These are phyloP conservation scores for Epinotia demarniana DNA, from an alignment of 2,888 invertebrate species.

Conservation along the genomic window DNA sequence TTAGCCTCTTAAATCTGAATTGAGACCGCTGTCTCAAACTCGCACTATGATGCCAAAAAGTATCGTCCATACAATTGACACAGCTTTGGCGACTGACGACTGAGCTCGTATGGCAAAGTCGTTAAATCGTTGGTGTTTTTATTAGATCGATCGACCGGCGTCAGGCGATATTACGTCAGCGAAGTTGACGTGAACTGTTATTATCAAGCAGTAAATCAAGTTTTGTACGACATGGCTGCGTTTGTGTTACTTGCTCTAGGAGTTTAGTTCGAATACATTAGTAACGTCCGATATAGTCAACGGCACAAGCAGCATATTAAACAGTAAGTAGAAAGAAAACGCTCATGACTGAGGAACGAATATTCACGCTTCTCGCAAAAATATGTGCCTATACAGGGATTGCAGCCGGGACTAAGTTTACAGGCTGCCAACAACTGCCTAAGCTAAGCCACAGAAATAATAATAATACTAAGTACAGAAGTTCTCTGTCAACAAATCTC, in stretches of 20 bases:
- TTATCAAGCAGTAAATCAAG: slow-evolving; percentile 32
- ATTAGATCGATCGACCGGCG: background rate
- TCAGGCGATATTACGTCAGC: slow-evolving; percentile 37
- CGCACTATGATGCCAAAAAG: background rate
- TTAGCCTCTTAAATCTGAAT: slow-evolving; percentile 1
- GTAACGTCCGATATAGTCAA: background rate
- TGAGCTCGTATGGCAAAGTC: slow-evolving; percentile 10
- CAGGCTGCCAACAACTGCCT: no score
- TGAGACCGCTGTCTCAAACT: slow-evolving; percentile 3
- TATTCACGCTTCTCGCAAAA: no score
- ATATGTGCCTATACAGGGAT: no score
- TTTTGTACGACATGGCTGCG: slow-evolving; percentile 17
- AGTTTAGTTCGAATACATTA: background rate
- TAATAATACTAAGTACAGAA: no score
- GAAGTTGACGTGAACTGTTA: slow-evolving; percentile 3
- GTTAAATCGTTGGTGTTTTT: slow-evolving; percentile 17
- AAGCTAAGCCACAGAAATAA: no score
- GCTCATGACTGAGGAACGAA: no score
- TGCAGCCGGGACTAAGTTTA: no score
- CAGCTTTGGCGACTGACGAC: background rate
- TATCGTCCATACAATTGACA: background rate
- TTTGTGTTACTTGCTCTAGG: background rate
- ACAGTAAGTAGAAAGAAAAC: no score
- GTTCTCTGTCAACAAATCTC: no score
- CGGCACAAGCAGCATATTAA: no score